A percentile compares a stretch with the other conserved stretches of the same genome.
Evolutionary conservation across 2,113 vertebrate genomes (phyloP).

Genomic region (Ardeotis arabs): DNA sequence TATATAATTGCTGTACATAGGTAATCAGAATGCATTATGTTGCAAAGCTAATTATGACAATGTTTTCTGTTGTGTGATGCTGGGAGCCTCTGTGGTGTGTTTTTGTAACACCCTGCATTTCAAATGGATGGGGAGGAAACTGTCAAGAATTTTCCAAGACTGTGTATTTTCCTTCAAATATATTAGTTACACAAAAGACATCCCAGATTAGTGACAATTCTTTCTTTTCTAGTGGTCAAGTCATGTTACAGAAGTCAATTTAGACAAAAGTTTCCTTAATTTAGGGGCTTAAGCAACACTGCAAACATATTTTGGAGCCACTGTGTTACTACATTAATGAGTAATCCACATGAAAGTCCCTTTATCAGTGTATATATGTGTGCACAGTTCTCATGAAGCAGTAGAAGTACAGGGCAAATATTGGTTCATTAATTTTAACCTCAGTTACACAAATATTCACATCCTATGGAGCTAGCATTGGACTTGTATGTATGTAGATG

Average conservation of each 20-base stretch:
- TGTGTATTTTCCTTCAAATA: background rate
- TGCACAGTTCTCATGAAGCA: background rate
- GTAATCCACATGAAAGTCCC: background rate
- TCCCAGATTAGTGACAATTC: background rate
- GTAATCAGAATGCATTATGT: conserved; percentile 66
- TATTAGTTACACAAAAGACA: background rate
- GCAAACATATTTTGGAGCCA: background rate
- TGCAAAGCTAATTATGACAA: conserved; percentile 40
- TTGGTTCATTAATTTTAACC: background rate
- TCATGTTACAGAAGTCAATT: background rate
- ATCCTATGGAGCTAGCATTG: background rate
- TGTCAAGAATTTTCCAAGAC: background rate
- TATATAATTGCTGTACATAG: conserved; percentile 43
- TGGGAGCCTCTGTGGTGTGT: background rate
- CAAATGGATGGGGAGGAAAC: background rate
- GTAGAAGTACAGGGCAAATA: background rate
- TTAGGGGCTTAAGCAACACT: background rate
- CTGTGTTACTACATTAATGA: background rate
- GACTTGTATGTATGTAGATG: background rate
- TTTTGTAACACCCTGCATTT: background rate
- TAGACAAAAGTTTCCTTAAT: background rate
- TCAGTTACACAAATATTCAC: background rate
- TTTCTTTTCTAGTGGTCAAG: background rate
- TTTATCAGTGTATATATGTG: background rate
- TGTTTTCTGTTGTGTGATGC: background rate